A percentile compares a stretch with the other conserved stretches of the same genome.
These are phyloP conservation scores for Lysandra bellargus DNA, from an alignment of 2,888 invertebrate genomes.

Conservation along the genomic window DNA sequence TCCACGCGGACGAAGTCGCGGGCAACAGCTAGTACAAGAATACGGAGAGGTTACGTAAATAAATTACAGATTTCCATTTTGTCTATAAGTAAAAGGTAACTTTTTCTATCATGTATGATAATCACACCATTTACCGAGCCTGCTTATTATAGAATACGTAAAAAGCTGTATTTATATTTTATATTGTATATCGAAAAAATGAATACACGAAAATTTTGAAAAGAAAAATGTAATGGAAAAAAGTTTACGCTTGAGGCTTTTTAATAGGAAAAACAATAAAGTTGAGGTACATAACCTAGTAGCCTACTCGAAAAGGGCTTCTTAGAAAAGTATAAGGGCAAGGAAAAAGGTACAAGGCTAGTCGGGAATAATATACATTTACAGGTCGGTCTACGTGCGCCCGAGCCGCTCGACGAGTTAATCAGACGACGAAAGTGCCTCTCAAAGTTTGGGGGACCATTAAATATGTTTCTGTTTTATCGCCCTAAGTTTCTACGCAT, in stretches of 20 bases:
- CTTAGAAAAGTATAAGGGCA: conserved; percentile 33
- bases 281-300: not conserved
- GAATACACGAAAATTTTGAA: not conserved
- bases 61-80: no score
- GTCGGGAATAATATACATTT: conserved; percentile 66
- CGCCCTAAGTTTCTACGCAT: no score
- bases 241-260: no score
- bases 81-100: no score
- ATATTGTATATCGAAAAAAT: not conserved
- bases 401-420: conserved; percentile 64
- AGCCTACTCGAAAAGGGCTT: not conserved
- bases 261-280: not conserved
- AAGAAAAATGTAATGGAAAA: not conserved
- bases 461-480: not conserved
- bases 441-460: conserved; percentile 52
- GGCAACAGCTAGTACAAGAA: no score
- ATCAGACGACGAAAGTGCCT: conserved; percentile 60
- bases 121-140: no score
- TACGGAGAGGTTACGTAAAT: no score
- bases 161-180: no score
- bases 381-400: conserved; percentile 51
- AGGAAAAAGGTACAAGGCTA: conserved; percentile 46
- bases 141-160: no score
- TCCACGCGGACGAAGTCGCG: no score
- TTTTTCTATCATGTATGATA: no score